Evolutionary conservation across 2,797 vertebrate species (phyloP).

Genomic region (Sebastes trivittatus): DNA sequence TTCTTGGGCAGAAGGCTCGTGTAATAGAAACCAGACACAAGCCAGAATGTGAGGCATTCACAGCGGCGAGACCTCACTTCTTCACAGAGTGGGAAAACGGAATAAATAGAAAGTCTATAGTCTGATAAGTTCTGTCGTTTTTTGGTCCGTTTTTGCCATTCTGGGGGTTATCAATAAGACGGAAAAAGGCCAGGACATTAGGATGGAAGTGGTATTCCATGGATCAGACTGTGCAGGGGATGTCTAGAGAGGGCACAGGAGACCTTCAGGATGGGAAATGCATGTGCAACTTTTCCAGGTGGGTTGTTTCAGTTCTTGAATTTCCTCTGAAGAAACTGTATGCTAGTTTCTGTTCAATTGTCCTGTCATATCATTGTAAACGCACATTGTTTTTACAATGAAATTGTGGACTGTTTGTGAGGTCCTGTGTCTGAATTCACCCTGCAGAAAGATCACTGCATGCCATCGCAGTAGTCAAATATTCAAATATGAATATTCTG

Average conservation of each 20-base stretch:
- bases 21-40: conserved; percentile 79
- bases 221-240: conserved; percentile 48
- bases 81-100: conserved; percentile 48
- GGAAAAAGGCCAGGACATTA: conserved; percentile 29
- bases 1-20: conserved; percentile 78
- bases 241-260: conserved; percentile 56
- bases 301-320: conserved; percentile 55
- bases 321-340: background rate
- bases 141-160: conserved; percentile 4
- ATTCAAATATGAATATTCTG: background rate
- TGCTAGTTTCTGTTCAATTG: background rate
- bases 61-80: conserved; percentile 58
- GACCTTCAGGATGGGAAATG: conserved; percentile 64
- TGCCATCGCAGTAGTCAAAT: background rate
- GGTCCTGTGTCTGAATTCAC: background rate
- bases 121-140: conserved; percentile 2
- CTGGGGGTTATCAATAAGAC: conserved; percentile 33
- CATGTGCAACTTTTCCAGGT: conserved; percentile 72
- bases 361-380: background rate
- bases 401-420: background rate
- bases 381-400: background rate
- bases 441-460: background rate
- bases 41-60: conserved; percentile 78
- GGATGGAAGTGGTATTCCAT: conserved; percentile 51
- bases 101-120: conserved; percentile 39